Evolutionary conservation across 2,797 vertebrate species (phyloP).

Genomic region (Rhodeus uyekii): DNA sequence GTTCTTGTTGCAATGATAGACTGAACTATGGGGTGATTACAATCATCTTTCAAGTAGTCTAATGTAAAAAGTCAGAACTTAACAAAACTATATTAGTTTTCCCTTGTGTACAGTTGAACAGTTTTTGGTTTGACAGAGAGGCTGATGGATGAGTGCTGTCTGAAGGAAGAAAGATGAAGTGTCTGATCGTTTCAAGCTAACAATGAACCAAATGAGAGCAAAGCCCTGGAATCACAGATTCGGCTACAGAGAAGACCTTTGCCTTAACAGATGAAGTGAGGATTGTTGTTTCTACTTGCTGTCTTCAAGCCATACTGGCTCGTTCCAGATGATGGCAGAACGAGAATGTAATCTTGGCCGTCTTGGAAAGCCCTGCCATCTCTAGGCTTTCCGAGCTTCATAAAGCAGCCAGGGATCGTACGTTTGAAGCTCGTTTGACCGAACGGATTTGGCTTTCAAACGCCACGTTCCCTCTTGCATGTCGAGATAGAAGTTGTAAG

Average conservation of each 20-base stretch:
- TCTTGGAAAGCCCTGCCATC: neutral
- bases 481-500: slow-evolving; percentile 50
- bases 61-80: slow-evolving; percentile 26
- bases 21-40: slow-evolving; percentile 25
- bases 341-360: slow-evolving; percentile 48
- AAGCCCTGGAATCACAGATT: slow-evolving; percentile 50
- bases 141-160: slow-evolving; percentile 26
- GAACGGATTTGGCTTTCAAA: neutral
- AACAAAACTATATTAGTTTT: slow-evolving; percentile 43
- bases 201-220: slow-evolving; percentile 53
- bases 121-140: slow-evolving; percentile 31
- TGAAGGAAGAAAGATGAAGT: slow-evolving; percentile 38
- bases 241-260: slow-evolving; percentile 64
- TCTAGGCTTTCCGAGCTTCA: slow-evolving; percentile 39
- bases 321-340: slow-evolving; percentile 40
- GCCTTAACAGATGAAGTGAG: slow-evolving; percentile 76
- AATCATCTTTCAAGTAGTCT: slow-evolving; percentile 16
- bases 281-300: slow-evolving; percentile 62
- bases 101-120: slow-evolving; percentile 25
- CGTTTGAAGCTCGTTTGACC: neutral
- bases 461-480: neutral
- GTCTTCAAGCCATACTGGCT: slow-evolving; percentile 77
- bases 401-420: slow-evolving; percentile 9
- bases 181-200: slow-evolving; percentile 62
- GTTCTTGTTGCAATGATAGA: slow-evolving; percentile 18